A percentile compares a stretch with the other conserved stretches of the same genome.
phyloP scores from a whole-genome alignment of 2,797 vertebrate genomes.

The Heliangelus exortis region DNA sequence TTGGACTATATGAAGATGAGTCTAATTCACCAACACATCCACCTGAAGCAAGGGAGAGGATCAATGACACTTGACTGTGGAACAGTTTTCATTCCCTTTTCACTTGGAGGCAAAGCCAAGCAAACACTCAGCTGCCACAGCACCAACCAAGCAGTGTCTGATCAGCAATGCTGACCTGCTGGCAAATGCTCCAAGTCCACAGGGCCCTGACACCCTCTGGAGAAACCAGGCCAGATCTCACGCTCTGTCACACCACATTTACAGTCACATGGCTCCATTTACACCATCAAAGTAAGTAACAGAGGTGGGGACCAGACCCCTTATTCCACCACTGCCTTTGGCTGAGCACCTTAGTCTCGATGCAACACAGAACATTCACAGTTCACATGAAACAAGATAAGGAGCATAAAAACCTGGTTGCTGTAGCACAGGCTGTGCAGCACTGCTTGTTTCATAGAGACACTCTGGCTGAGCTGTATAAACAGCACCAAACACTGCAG shows the following conservation, averaged over 20 bases:
- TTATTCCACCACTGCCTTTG: background rate
- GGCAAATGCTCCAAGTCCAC: background rate
- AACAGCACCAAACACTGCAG: constrained; percentile 59
- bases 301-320: background rate
- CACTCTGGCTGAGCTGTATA: constrained; percentile 51
- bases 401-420: constrained; percentile 16
- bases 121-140: background rate
- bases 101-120: background rate
- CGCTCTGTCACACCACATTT: background rate
- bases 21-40: background rate
- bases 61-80: background rate
- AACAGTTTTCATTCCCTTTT: background rate
- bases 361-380: background rate
- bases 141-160: background rate
- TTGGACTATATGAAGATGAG: background rate
- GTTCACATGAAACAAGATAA: background rate
- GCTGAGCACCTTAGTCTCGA: background rate
- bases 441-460: constrained; percentile 41
- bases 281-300: background rate
- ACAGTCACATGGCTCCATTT: background rate
- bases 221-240: background rate
- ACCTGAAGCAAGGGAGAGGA: background rate
- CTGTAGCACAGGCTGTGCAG: background rate
- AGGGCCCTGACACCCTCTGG: rapidly evolving
- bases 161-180: background rate